Evolutionary conservation across 2,113 vertebrate genomes (phyloP).

Genomic region (Limnothrissa miodon): DNA sequence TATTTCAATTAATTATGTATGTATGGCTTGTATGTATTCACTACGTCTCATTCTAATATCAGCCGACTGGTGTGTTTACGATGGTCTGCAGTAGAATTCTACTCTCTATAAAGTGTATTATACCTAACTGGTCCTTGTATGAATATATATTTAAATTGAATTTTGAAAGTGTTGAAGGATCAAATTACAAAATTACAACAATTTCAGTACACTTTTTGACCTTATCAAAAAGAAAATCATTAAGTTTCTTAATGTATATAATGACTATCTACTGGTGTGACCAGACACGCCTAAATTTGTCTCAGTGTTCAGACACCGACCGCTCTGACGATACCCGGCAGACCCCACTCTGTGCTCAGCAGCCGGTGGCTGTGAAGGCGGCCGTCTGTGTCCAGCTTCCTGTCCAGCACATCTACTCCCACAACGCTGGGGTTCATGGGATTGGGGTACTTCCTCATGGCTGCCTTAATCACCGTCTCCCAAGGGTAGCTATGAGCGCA

Average conservation of each 20-base stretch:
- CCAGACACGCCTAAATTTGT: neutral
- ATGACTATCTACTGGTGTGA: no score
- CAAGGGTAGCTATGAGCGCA: constrained; percentile 86
- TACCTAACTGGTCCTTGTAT: neutral
- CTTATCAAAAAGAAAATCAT: no score
- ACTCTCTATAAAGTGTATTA: neutral
- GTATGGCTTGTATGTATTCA: no score
- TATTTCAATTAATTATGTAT: neutral
- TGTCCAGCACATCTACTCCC: constrained; percentile 90
- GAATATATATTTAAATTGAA: no score
- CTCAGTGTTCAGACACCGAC: constrained; percentile 66
- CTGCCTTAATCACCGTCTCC: constrained; percentile 94
- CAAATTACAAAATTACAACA: no score
- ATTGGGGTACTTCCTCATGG: constrained; percentile 98
- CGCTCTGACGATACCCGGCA: constrained; percentile 88
- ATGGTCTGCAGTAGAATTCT: neutral
- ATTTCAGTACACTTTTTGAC: no score
- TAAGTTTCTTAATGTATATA: no score
- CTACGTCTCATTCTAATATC: neutral
- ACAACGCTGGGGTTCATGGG: constrained; percentile 97
- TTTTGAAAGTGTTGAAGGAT: no score
- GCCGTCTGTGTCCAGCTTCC: constrained; percentile 80
- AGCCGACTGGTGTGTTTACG: neutral
- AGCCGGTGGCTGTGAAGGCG: constrained; percentile 94
- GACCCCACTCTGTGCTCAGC: constrained; percentile 96